Percentiles rank a stretch among this genome's conserved stretches.
These are phyloP conservation scores for Tetrao urogallus DNA, from an alignment of 2,113 vertebrate genomes.

Conservation along the genomic window DNA sequence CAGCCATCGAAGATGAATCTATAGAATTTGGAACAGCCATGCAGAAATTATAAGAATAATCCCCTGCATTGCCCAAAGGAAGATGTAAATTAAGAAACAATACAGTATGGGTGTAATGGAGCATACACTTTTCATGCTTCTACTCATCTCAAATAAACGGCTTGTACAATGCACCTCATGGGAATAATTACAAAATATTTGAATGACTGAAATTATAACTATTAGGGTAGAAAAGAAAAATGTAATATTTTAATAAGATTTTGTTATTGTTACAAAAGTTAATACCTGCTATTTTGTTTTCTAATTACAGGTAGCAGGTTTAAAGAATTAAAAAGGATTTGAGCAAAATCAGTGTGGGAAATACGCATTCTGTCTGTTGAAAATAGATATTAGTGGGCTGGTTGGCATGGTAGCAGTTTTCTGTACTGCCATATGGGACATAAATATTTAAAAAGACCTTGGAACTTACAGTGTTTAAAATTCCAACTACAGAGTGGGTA, in stretches of 20 bases:
- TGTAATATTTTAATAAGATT: neutral
- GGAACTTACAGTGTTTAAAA: slow-evolving; percentile 14
- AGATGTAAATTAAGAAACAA: slow-evolving; percentile 79
- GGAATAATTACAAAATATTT: slow-evolving; percentile 69
- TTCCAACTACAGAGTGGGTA: neutral
- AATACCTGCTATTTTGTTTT: slow-evolving; percentile 51
- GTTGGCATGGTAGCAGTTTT: slow-evolving; percentile 53
- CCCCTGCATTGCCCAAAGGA: slow-evolving; percentile 66
- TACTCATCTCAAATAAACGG: slow-evolving; percentile 77
- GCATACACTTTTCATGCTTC: slow-evolving; percentile 70
- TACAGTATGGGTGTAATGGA: slow-evolving; percentile 73
- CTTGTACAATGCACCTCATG: slow-evolving; percentile 41
- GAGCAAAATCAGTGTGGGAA: slow-evolving; percentile 42
- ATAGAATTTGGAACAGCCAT: slow-evolving; percentile 63
- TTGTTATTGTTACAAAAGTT: neutral
- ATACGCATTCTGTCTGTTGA: neutral
- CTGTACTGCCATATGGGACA: neutral
- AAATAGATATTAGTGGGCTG: slow-evolving; percentile 41
- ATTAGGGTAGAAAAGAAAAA: slow-evolving; percentile 31
- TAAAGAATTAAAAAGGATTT: slow-evolving; percentile 54
- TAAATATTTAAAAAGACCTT: slow-evolving; percentile 30
- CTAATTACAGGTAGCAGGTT: slow-evolving; percentile 47
- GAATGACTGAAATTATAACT: slow-evolving; percentile 39
- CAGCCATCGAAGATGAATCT: slow-evolving; percentile 68
- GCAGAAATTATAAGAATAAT: slow-evolving; percentile 71